Percentiles rank a stretch among this genome's conserved stretches.
Evolutionary conservation across 2,113 vertebrate species (phyloP).

Genomic region (Serilophus lunatus): DNA sequence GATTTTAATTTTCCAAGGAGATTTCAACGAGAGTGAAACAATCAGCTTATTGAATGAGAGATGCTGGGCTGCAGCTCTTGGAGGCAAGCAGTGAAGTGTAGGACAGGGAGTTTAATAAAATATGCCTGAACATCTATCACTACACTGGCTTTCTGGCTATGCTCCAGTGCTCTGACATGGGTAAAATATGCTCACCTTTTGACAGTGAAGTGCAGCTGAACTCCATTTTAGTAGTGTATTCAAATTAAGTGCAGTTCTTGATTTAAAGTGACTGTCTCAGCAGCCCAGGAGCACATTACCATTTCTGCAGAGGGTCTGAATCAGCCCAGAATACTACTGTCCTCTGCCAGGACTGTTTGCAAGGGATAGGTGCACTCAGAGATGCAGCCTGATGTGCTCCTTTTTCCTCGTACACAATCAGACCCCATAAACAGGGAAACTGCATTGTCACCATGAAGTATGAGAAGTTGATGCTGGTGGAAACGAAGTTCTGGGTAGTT

Average conservation of each 20-base stretch:
- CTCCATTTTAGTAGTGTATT: not conserved
- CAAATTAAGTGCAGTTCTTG: not conserved
- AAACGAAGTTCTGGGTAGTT: not conserved
- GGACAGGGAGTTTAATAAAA: conserved; percentile 15
- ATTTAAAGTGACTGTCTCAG: not conserved
- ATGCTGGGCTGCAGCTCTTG: not conserved
- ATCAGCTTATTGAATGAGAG: not conserved
- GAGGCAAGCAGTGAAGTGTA: not conserved
- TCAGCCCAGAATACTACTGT: not conserved
- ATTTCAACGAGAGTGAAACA: not conserved
- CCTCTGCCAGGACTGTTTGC: not conserved
- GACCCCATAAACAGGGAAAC: not conserved
- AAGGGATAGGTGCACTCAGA: not conserved
- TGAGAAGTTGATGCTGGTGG: not conserved
- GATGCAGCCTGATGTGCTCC: not conserved
- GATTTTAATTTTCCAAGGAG: not conserved
- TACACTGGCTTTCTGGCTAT: not conserved
- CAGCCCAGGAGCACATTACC: not conserved
- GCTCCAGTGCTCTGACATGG: not conserved
- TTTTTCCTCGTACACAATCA: not conserved
- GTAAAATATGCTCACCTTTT: not conserved
- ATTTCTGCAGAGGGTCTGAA: not conserved
- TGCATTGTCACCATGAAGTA: not conserved
- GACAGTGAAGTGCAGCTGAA: not conserved
- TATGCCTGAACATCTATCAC: not conserved